Evolutionary conservation across 2,797 vertebrate species (phyloP).

Genomic region (Onychomys leucogaster): DNA sequence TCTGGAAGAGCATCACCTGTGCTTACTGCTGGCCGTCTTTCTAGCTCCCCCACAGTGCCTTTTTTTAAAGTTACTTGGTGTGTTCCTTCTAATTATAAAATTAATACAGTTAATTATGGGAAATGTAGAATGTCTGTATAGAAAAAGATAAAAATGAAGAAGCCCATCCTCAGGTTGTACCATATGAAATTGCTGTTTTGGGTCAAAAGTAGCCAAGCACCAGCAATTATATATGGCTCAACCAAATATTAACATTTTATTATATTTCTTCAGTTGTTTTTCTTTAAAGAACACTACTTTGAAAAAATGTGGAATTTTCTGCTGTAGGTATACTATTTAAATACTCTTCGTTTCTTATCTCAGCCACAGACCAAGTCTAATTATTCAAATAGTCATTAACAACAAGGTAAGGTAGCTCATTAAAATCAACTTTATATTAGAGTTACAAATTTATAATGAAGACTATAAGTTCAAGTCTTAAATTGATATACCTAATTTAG

Average conservation of each 20-base stretch:
- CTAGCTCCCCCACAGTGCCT: background rate
- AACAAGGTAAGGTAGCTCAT: slow-evolving; percentile 7
- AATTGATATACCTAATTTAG: background rate
- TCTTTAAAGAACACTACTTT: slow-evolving; percentile 24
- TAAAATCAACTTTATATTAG: slow-evolving; percentile 26
- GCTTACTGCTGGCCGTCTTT: background rate
- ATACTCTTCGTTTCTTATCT: background rate
- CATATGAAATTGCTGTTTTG: background rate
- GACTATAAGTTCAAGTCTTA: slow-evolving; percentile 25
- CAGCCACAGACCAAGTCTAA: background rate
- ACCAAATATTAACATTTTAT: slow-evolving; percentile 17
- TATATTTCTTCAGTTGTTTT: background rate
- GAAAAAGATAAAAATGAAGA: slow-evolving; percentile 30
- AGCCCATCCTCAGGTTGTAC: background rate
- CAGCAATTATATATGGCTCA: slow-evolving; percentile 4
- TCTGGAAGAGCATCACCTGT: background rate
- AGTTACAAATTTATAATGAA: background rate
- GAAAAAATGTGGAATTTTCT: background rate
- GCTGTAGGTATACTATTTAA: slow-evolving; percentile 12
- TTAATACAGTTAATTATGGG: background rate
- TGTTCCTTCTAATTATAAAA: slow-evolving; percentile 31
- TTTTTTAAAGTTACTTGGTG: background rate
- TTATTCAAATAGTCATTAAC: background rate
- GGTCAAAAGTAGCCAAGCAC: background rate
- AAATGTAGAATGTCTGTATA: slow-evolving; percentile 6